Evolutionary conservation across 2,888 invertebrate species (phyloP), one percentile per base, ranked within the genome.

Genomic region (Bhutanitis thaidina): DNA sequence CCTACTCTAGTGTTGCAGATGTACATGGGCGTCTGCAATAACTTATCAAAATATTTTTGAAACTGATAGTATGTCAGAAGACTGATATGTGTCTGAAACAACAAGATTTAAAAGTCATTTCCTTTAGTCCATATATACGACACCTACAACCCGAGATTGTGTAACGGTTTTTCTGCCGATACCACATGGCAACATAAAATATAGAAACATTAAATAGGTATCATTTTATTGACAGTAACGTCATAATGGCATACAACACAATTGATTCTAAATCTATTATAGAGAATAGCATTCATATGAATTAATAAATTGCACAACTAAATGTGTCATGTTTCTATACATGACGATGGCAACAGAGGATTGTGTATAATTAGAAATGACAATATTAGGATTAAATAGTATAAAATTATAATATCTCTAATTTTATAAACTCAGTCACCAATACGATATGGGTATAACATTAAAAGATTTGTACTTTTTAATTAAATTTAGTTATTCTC

Each of bases 181-280:
- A 3, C 20, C 20, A 5, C 5, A 20, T 20, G 20, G 2, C 20
- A 20, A 20, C 13, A 15, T 36, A 34, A 12, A 34, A 16, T 36
- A 36, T 36, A 36, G 36, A 12, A 27, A 36, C 15, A 36, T 7
- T 14, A 40, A 40, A 14, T 20, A 38, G 30, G 38, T 50, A 35
- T 44, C 30, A 29, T 43, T 60, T 59, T 61, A 58, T 58, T 61
- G 37, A 44, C 44, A 49, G 44, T 52, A 47, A 51, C 44, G 53
- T 57, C 56, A 54, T 54, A 56, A 59, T 58, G 62, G 56, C 61
- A 57, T 61, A 63, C 57, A 61, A 39, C 54, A 63, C 57, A 62
- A 40, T 54, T 52, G 32, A 55, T 43, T 41, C 38, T 50, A 54
- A 36, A 39, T 43, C 45, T 53, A 40, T 40, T 51, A 39, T 49